These are phyloP conservation scores for Zelleria hepariella DNA, from an alignment of 2,888 invertebrate species.

Conservation along the genomic window DNA sequence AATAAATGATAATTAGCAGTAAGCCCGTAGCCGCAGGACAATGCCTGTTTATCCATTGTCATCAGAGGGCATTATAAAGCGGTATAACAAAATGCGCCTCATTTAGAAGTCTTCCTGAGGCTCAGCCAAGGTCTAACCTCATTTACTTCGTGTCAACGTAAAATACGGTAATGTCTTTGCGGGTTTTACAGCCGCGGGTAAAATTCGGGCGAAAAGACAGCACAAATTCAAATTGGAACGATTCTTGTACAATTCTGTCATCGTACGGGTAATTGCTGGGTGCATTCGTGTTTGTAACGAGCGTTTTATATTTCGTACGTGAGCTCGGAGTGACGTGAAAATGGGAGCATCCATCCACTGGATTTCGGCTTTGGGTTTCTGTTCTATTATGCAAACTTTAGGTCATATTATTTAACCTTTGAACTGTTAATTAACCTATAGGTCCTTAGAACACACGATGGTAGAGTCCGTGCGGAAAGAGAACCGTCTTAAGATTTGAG, in stretches of 20 bases:
- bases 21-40: neutral
- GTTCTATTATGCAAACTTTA: too few species aligned
- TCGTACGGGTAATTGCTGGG: neutral
- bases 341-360: too few species aligned
- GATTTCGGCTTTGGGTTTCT: too few species aligned
- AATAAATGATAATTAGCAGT: neutral
- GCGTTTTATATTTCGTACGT: neutral
- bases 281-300: neutral
- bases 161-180: conserved; percentile 35
- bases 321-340: too few species aligned
- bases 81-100: conserved; percentile 18
- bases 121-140: conserved; percentile 25
- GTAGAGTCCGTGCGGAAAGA: too few species aligned
- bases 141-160: conserved; percentile 31
- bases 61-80: neutral
- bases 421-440: too few species aligned
- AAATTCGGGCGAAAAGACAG: conserved; percentile 5
- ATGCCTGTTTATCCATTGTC: neutral
- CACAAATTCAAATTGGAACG: conserved; percentile 4
- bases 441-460: too few species aligned
- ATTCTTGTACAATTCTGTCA: neutral
- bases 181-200: conserved; percentile 15
- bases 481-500: too few species aligned
- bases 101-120: conserved; percentile 20
- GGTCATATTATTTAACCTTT: too few species aligned